phyloP scores from a whole-genome alignment of 2,888 invertebrate genomes.

The Tanypteryx hageni region DNA sequence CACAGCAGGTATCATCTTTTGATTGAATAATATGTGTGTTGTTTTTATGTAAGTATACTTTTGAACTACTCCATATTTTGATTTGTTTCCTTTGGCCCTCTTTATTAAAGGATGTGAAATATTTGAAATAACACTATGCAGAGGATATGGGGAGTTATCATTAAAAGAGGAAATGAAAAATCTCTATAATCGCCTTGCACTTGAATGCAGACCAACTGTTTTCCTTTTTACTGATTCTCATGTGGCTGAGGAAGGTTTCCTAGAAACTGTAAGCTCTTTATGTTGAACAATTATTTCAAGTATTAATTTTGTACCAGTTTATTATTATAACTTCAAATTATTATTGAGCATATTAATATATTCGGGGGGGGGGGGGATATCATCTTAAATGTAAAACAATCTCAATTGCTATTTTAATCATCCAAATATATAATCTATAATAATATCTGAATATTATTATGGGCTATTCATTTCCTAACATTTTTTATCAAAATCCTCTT shows the following conservation, averaged over 20 bases:
- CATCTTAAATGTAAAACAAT: not conserved
- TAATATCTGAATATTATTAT: not conserved
- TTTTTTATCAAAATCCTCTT: too few relatives aligned
- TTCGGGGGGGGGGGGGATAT: too few relatives aligned
- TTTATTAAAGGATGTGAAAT: constrained; percentile 81
- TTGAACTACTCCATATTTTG: not conserved
- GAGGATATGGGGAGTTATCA: constrained; percentile 88
- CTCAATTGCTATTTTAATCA: not conserved
- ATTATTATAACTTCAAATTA: not conserved
- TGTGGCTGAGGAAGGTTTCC: constrained; percentile 82
- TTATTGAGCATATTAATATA: too few relatives aligned
- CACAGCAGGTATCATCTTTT: constrained; percentile 78
- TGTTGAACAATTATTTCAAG: not conserved
- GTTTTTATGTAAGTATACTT: not conserved
- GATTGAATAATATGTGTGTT: constrained; percentile 73
- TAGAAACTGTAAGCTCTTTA: constrained; percentile 36
- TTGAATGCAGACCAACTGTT: constrained; percentile 86
- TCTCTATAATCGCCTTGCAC: constrained; percentile 86
- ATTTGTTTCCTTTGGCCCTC: constrained; percentile 54
- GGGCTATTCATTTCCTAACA: not conserved
- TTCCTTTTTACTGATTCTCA: constrained; percentile 92
- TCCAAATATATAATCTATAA: not conserved
- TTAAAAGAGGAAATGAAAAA: constrained; percentile 93
- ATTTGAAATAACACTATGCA: constrained; percentile 89
- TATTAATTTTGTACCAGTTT: not conserved